Conservation (phyloP, 1,140 invertebrate species). For the Adoxophyes honmai region DNA sequence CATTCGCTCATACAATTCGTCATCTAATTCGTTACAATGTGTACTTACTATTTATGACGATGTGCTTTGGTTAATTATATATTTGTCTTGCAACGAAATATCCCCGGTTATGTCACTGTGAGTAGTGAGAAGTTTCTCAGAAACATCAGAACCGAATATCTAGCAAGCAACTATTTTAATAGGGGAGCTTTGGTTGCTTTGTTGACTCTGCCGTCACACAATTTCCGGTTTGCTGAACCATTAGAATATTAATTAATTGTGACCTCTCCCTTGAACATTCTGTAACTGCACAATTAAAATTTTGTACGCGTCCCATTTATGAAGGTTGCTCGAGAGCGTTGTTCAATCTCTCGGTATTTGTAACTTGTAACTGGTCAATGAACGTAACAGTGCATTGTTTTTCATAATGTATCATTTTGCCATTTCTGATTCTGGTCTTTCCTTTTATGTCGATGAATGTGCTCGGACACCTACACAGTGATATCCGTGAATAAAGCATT, state of each 20-base stretch:
- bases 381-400: slow-evolving; percentile 3
- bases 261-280: background rate
- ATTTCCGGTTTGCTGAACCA: slow-evolving; percentile 31
- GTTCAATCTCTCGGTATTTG: background rate
- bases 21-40: background rate
- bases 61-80: background rate
- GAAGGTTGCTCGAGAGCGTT: background rate
- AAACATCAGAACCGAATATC: background rate
- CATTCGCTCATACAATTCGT: slow-evolving; percentile 4
- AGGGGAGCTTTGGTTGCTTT: slow-evolving; percentile 1
- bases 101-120: background rate
- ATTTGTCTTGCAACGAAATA: background rate
- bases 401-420: background rate
- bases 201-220: slow-evolving; percentile 20
- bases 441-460: slow-evolving; percentile 3
- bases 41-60: slow-evolving; percentile 5
- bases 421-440: background rate
- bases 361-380: slow-evolving; percentile 8
- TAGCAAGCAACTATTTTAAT: background rate
- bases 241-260: slow-evolving; percentile 38
- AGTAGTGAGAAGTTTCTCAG: background rate
- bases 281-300: background rate
- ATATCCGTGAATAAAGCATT: background rate
- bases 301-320: background rate
- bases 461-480: background rate